Conservation (phyloP, 2,888 invertebrate species). For the Stegana nigrithorax region DNA sequence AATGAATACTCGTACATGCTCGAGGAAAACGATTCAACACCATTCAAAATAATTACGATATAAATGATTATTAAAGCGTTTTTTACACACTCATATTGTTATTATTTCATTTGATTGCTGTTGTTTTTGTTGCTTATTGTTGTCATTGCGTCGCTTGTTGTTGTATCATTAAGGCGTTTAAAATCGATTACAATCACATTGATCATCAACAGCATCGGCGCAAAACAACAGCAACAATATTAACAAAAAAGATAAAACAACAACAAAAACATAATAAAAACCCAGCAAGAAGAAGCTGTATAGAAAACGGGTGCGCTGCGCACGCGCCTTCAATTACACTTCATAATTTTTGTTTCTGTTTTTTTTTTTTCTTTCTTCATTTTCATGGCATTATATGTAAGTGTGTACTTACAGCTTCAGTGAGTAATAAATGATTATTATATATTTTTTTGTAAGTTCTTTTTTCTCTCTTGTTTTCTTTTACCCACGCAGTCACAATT, state of each 20-base stretch:
- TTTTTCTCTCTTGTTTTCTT: slow-evolving; percentile 14
- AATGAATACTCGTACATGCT: too few relatives aligned
- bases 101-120: slow-evolving; percentile 5
- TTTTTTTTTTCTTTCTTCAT: slow-evolving; percentile 12
- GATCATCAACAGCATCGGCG: slow-evolving; percentile 22
- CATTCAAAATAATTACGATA: slow-evolving; percentile 36
- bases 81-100: slow-evolving; percentile 3
- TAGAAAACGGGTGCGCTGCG: slow-evolving; percentile 53
- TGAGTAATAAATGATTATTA: neutral
- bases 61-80: slow-evolving; percentile 25
- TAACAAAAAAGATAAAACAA: slow-evolving; percentile 17
- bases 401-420: neutral
- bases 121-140: neutral
- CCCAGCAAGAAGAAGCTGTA: neutral
- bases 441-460: neutral
- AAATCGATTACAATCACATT: slow-evolving; percentile 37
- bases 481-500: slow-evolving; percentile 49
- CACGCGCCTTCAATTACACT: slow-evolving; percentile 54
- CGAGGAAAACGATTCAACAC: too few relatives aligned
- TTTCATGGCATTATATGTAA: slow-evolving; percentile 4
- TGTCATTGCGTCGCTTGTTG: slow-evolving; percentile 15
- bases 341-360: slow-evolving; percentile 35
- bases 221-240: slow-evolving; percentile 8
- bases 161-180: slow-evolving; percentile 46
- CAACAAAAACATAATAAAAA: slow-evolving; percentile 17